Evolutionary conservation across 2,797 vertebrate genomes (phyloP), one percentile per base, ranked within the genome.

Genomic region (Erethizon dorsatum): DNA sequence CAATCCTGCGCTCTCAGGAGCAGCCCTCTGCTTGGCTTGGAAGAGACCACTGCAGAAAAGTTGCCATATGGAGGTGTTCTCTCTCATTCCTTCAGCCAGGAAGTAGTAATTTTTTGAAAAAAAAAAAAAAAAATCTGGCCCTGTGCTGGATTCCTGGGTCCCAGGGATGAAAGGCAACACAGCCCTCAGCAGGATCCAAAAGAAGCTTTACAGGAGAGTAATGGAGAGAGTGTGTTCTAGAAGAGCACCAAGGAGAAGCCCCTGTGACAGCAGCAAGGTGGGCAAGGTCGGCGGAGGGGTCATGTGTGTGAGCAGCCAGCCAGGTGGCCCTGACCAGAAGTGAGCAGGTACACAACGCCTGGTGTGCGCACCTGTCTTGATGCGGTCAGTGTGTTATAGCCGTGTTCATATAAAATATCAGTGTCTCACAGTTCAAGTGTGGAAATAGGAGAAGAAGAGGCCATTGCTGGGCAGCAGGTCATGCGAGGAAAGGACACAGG

Each of bases 401-500:
- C 17, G 22, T 15, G 18, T 8, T 31, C 41, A 24, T 33, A 4
- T 4, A 33, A 33, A 50, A 65, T 18, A 54, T 9, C 18, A 67
- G 24, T 6, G 22, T 13, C 14, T 77, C 33, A 24, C 37, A 67
- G 80, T 33, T 2, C 14, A 37, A n/a, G 31, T 17, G 5, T 41
- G 1, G 15, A 20, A 5, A 12, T 31, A 26, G 20, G 22, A 54
- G 57, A 41, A 57, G 73, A 15, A 26, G 56, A 88, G 54, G 6
- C 54, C 15, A 33, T 5, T 5, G 54, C 85, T 5, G 13, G 1
- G 12, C 20, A 33, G 18, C 17, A 1, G n/a, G 56, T 54, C 15
- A 0, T 6, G 15, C 20, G 71, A 1, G 5, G 37, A 57, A 45
- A 41, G 26, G 52, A 31, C 5, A 3, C 1, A 10, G 9, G 78